Base-by-base conservation (phyloP, 2,888 invertebrate species). In the Caradrina clavipalpis region DNA sequence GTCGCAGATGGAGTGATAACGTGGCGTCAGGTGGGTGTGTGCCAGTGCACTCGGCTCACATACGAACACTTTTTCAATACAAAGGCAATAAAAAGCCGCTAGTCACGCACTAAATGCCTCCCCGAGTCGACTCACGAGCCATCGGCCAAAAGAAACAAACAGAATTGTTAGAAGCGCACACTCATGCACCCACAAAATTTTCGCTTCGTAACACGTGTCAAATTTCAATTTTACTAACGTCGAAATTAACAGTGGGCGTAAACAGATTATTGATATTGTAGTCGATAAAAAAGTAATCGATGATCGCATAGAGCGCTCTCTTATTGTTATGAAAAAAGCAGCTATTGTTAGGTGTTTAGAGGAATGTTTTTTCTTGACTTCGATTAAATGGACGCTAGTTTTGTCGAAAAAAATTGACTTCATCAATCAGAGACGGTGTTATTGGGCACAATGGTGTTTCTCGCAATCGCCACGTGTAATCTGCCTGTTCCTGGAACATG, bases 181-280 rank as follows among this genome's bases (percentile, higher is more conserved):
- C 91, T 96, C 96, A 96, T 92, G 94, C 92, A 93, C 89, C 93
- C 93, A 93, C 92, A 87, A 92, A 95, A 94, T 94, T 93, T 95
- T 95, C 91, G 93, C 95, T 90, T 91, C 89, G 94, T 93, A 95
- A 94, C 95, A 95, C 95, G 95, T 96, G 96, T 96, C 96, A 95
- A 92, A 92, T 93, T 95, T 95, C 94, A 95, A 95, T 95, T 95
- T 92, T 93, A 95, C 92, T 90, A 92, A 93, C 93, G 94, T 95
- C 91, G 94, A 91, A 94, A 95, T 95, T 95, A 96, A 95, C 95
- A 89, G 95, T 95, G 96, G 96, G 96, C 95, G 96, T 96, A 93
- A 93, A 94, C 94, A 90, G 95, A 95, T 94, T 95, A 95, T 95
- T 93, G 95, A 95, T 95, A 95, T 95, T 95, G 94, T 93, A 88